phyloP scores from a whole-genome alignment of 2,797 vertebrate genomes.

The Oreochromis grahami region DNA sequence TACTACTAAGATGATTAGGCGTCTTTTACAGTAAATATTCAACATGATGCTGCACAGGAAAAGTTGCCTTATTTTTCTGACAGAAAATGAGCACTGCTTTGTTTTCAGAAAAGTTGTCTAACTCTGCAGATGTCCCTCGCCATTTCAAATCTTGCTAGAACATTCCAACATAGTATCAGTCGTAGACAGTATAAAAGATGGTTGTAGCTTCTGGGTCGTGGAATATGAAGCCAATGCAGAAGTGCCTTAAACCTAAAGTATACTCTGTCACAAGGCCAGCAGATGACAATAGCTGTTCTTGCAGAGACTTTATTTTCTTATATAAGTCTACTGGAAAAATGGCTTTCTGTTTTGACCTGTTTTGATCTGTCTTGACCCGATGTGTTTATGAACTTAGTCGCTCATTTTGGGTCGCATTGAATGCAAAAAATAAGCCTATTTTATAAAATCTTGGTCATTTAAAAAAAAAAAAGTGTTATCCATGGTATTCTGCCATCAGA shows the following conservation, averaged over 20 bases:
- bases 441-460: not conserved
- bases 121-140: not conserved
- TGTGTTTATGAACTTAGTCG: not conserved
- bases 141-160: not conserved
- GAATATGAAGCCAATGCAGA: not conserved
- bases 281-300: not conserved
- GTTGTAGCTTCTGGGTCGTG: not conserved
- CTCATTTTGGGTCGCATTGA: not conserved
- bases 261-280: not conserved
- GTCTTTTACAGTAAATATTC: not conserved
- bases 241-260: not conserved
- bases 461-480: not conserved
- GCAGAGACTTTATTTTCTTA: not conserved
- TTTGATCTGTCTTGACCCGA: not conserved
- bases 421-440: not conserved
- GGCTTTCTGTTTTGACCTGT: not conserved
- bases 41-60: not conserved
- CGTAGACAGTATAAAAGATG: not conserved
- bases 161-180: not conserved
- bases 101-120: not conserved
- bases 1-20: not conserved
- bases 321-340: not conserved
- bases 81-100: not conserved
- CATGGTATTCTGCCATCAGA: not conserved
- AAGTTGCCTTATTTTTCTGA: not conserved